Evolutionary conservation across 2,113 vertebrate species (phyloP).

Genomic region (Toxostoma redivivum): DNA sequence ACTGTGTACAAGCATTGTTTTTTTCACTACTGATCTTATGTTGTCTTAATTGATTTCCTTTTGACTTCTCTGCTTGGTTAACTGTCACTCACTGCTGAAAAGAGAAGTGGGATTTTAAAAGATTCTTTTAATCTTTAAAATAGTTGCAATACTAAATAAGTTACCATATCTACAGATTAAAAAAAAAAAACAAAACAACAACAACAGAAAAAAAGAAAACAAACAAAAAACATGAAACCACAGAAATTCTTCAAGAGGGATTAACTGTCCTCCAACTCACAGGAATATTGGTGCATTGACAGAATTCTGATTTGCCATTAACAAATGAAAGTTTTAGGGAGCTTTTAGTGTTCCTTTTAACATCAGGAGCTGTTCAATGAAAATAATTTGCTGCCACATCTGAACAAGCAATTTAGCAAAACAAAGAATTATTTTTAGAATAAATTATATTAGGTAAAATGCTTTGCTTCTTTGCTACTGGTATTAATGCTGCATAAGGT

Average conservation of each 20-base stretch:
- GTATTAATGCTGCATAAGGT: background rate
- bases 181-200: fast-evolving
- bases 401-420: background rate
- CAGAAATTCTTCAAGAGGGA: too few species aligned
- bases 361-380: background rate
- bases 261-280: background rate
- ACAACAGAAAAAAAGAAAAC: too few species aligned
- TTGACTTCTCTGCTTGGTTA: background rate
- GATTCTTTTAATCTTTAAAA: background rate
- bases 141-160: background rate
- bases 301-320: background rate
- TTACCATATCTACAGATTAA: background rate
- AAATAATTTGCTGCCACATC: background rate
- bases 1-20: background rate
- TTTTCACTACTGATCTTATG: background rate
- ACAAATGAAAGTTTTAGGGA: background rate
- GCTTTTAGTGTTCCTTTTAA: background rate
- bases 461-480: background rate
- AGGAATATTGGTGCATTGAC: background rate
- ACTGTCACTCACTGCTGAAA: background rate
- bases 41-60: background rate
- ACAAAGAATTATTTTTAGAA: background rate
- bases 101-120: background rate
- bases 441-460: background rate
- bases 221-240: too few species aligned